phyloP scores from a whole-genome alignment of 2,888 invertebrate species.

The Parelbella ahira region DNA sequence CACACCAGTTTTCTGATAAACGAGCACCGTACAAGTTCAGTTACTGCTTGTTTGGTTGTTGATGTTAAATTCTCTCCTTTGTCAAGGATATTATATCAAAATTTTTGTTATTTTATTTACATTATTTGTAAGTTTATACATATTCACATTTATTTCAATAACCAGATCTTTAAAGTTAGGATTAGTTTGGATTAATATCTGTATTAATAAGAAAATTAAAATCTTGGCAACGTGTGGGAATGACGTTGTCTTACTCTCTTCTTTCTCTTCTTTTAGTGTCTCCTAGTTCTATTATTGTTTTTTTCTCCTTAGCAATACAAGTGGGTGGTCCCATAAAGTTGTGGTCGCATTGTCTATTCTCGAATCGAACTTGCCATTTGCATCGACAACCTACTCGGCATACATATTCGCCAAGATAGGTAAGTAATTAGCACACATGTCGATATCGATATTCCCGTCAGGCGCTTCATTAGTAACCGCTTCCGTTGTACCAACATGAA shows the following conservation, averaged over 20 bases:
- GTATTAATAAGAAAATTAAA: too few relatives aligned
- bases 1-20: constrained; percentile 32
- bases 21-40: constrained; percentile 17
- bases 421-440: constrained; percentile 69
- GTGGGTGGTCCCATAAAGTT: constrained; percentile 77
- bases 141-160: too few relatives aligned
- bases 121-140: too few relatives aligned
- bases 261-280: too few relatives aligned
- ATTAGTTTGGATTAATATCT: too few relatives aligned
- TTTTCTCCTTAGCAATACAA: constrained; percentile 3
- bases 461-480: constrained; percentile 55
- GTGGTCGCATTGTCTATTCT: constrained; percentile 75
- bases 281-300: neutral
- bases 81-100: too few relatives aligned
- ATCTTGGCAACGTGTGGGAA: too few relatives aligned
- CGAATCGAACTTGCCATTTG: constrained; percentile 77
- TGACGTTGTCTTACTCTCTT: too few relatives aligned
- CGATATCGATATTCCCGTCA: constrained; percentile 68
- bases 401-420: constrained; percentile 66
- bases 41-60: constrained; percentile 5
- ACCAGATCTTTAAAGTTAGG: too few relatives aligned
- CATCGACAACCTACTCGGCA: constrained; percentile 73
- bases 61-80: too few relatives aligned
- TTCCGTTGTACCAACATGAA: constrained; percentile 35
- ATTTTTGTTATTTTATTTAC: too few relatives aligned